Evolutionary conservation across 2,888 invertebrate species (phyloP).

Genomic region (Morpho achilles): DNA sequence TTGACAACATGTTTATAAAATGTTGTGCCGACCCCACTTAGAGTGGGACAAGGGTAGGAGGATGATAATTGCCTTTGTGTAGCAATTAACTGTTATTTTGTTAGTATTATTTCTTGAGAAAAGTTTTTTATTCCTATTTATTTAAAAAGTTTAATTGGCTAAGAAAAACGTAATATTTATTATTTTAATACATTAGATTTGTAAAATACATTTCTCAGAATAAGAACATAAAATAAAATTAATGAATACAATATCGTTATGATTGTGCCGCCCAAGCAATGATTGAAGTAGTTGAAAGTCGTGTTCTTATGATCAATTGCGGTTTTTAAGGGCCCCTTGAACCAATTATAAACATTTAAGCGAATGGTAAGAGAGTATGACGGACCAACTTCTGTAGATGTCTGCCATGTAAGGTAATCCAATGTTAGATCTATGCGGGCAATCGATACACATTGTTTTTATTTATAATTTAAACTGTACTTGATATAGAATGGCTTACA

Average conservation of each 20-base stretch:
- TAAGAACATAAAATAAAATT: no score
- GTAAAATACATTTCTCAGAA: no score
- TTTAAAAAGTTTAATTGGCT: no score
- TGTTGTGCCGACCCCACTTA: no score
- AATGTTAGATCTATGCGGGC: slow-evolving; percentile 56
- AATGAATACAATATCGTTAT: not conserved
- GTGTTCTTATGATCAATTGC: slow-evolving; percentile 58
- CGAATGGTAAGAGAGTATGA: slow-evolving; percentile 58
- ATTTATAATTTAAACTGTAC: slow-evolving; percentile 53
- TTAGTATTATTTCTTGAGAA: no score
- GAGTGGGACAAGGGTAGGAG: no score
- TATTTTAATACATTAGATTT: no score
- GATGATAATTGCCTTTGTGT: no score
- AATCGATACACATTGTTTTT: slow-evolving; percentile 54
- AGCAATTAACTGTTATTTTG: no score
- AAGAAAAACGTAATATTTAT: no score
- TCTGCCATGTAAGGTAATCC: slow-evolving; percentile 69
- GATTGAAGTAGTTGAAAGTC: slow-evolving; percentile 24
- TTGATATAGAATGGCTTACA: slow-evolving; percentile 38
- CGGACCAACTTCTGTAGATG: slow-evolving; percentile 51
- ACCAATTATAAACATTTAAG: slow-evolving; percentile 75
- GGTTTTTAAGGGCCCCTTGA: slow-evolving; percentile 52
- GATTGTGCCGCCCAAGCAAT: slow-evolving; percentile 20
- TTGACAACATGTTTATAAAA: no score
- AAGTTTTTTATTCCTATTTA: no score